Evolutionary conservation across 2,797 vertebrate species (phyloP).

Genomic region (Serranus cabrilla): DNA sequence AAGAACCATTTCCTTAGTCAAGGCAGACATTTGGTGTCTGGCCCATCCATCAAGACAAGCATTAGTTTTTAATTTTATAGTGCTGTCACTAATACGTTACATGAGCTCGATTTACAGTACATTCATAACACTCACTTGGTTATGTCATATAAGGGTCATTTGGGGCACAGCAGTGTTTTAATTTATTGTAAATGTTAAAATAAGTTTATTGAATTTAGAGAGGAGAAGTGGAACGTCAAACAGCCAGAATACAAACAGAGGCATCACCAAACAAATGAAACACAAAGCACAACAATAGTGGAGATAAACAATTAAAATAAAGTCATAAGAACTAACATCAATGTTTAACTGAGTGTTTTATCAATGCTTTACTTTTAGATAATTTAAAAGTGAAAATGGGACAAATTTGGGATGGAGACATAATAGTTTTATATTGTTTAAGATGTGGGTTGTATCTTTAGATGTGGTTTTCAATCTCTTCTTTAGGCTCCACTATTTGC

Average conservation of each 20-base stretch:
- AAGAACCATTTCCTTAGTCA: slow-evolving; percentile 87
- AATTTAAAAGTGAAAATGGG: not conserved
- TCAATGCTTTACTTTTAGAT: no score
- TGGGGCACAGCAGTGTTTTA: slow-evolving; percentile 20
- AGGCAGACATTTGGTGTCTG: slow-evolving; percentile 85
- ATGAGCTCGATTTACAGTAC: slow-evolving; percentile 78
- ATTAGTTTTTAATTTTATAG: slow-evolving; percentile 87
- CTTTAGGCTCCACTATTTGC: not conserved
- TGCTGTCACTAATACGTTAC: slow-evolving; percentile 78
- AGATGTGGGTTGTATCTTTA: not conserved
- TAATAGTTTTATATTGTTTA: not conserved
- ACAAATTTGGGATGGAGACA: not conserved
- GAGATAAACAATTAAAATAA: not conserved
- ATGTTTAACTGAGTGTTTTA: no score
- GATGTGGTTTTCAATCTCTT: not conserved
- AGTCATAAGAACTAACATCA: not conserved
- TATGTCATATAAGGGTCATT: slow-evolving; percentile 56
- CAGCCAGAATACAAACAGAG: not conserved
- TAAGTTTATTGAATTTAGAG: slow-evolving; percentile 9
- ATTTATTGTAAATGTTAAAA: slow-evolving; percentile 19
- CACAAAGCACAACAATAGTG: not conserved
- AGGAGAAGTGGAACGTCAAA: not conserved
- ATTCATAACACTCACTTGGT: slow-evolving; percentile 70
- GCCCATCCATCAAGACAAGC: slow-evolving; percentile 86
- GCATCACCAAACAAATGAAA: slow-evolving; percentile 12